phyloP scores from a whole-genome alignment of 1,140 invertebrate species.

The Anthonomus grandis region DNA sequence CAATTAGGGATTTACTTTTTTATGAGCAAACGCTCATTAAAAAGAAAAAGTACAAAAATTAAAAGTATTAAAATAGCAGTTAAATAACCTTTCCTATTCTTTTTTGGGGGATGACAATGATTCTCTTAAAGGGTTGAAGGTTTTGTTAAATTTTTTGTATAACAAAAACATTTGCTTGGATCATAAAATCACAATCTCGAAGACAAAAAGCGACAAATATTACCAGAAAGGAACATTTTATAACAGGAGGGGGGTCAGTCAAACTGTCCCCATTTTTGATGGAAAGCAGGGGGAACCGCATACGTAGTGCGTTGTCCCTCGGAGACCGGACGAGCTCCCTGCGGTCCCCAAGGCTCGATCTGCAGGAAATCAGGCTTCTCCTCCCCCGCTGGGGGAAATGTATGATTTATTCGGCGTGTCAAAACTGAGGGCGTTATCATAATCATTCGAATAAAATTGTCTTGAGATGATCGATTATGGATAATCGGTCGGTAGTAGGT shows the following conservation, averaged over 20 bases:
- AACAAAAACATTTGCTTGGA: too few relatives aligned
- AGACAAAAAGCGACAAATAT: slow-evolving; percentile 16
- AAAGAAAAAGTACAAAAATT: too few relatives aligned
- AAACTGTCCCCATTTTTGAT: slow-evolving; percentile 8
- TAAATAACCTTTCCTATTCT: too few relatives aligned
- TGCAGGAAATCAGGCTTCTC: slow-evolving; percentile 36
- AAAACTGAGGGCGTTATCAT: slow-evolving; percentile 22
- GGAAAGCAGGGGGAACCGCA: slow-evolving; percentile 11
- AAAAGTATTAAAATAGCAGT: too few relatives aligned
- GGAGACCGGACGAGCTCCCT: slow-evolving; percentile 19
- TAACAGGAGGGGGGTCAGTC: slow-evolving; percentile 2
- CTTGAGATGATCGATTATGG: slow-evolving; percentile 12
- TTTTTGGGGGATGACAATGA: too few relatives aligned
- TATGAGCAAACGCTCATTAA: too few relatives aligned
- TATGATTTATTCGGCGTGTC: slow-evolving; percentile 22
- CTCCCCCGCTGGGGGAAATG: slow-evolving; percentile 17
- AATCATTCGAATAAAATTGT: slow-evolving; percentile 26
- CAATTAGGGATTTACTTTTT: too few relatives aligned
- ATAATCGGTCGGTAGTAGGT: too few relatives aligned
- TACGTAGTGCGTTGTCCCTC: too few relatives aligned
- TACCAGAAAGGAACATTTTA: slow-evolving; percentile 8
- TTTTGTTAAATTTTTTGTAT: too few relatives aligned
- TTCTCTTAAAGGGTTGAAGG: too few relatives aligned
- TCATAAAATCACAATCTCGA: not conserved
- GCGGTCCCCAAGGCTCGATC: slow-evolving; percentile 39